A percentile compares a stretch with the other conserved stretches of the same genome.
These are phyloP conservation scores for Typhlichthys subterraneus DNA, from an alignment of 2,797 vertebrate genomes.

Conservation along the genomic window DNA sequence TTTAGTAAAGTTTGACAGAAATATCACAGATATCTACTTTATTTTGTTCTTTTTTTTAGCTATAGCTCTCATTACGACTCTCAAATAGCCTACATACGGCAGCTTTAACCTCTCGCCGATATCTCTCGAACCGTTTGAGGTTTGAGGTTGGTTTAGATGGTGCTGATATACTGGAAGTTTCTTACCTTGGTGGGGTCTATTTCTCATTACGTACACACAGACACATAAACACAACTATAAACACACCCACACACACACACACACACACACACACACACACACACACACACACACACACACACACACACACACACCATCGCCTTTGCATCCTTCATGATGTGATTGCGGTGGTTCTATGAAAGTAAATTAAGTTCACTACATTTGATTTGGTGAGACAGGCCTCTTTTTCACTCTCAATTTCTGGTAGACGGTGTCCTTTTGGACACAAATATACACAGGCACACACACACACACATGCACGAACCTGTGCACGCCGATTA, in stretches of 20 bases:
- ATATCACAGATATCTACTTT: too few relatives aligned
- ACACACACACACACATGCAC: background rate
- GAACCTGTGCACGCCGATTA: background rate
- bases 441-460: background rate
- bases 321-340: too few relatives aligned
- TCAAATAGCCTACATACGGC: too few relatives aligned
- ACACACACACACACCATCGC: background rate
- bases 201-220: background rate
- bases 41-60: too few relatives aligned
- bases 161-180: too few relatives aligned
- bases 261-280: slow-evolving; percentile 3
- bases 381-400: background rate
- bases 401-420: too few relatives aligned
- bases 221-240: background rate
- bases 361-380: background rate
- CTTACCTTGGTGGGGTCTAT: too few relatives aligned
- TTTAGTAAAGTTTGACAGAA: too few relatives aligned
- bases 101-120: too few relatives aligned
- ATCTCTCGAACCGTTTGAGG: too few relatives aligned
- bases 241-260: background rate
- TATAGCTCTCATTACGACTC: too few relatives aligned
- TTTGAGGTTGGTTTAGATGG: too few relatives aligned
- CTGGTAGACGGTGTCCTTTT: background rate
- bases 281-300: background rate
- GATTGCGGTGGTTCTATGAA: background rate